Base-by-base conservation (phyloP, 2,113 vertebrate genomes). In the Nyctibius bracteatus region DNA sequence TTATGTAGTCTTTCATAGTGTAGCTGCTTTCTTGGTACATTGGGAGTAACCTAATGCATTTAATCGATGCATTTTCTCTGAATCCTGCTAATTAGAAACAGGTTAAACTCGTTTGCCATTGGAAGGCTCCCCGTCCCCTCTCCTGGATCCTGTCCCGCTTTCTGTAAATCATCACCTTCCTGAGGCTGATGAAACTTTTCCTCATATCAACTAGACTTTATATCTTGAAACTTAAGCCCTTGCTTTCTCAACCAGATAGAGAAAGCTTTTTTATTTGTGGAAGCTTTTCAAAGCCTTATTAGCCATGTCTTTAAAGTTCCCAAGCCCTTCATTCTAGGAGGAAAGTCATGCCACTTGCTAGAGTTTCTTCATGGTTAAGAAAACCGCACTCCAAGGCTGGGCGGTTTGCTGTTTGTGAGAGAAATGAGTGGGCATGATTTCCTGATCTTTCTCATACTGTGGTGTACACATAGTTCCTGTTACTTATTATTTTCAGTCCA, bases 151-250 rank as follows among this genome's bases (percentile, higher is more conserved):
- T 3, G 14, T 89, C 91, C 96, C 15, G 1, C 74, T 92, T 94
- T 96, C 96, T 97, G 95, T 97, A 97, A 96, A 97, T 96, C 96
- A 96, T 96, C 94, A 95, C 95, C 96, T 96, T 86, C 83, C 65
- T 61, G 33, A 93, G 70, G 61, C 84, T 81, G 86, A 83, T 95
- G 83, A 78, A 97, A 88, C 83, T 79, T 74, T 90, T 91, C 78
- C 86, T 94, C 41, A 0, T 78, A 72, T 95, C 83, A 84, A 1
- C 12, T 25, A 85, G 46, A 65, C 65, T 86, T 94, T 94, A 28
- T 57, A 43, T 89, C 77, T 84, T 85, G 94, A 91, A 94, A 96
- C n/a, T 58, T 81, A 92, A 95, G 49, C 57, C 58, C 31, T 84
- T 91, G 65, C 91, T 94, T 92, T 95, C 72, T 95, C 65, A 95